Evolutionary conservation across 2,888 invertebrate species (phyloP).

Genomic region (Disparrhopalites patrizii): DNA sequence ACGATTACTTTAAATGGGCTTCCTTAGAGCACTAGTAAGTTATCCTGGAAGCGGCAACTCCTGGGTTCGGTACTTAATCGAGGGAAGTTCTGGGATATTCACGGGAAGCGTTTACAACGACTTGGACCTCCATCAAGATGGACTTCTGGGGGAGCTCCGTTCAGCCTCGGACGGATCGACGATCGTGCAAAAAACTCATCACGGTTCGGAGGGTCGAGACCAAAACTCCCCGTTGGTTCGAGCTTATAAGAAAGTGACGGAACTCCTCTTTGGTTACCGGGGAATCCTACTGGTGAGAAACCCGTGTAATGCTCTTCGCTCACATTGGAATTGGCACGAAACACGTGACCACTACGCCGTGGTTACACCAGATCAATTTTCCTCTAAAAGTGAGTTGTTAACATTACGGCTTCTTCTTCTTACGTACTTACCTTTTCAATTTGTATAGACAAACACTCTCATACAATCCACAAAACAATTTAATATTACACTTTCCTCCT

Average conservation of each 20-base stretch:
- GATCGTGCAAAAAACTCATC: constrained; percentile 51
- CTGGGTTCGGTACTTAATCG: constrained; percentile 51
- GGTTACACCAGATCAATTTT: no score
- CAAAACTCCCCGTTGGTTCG: no score
- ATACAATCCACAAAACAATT: no score
- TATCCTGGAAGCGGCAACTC: constrained; percentile 51
- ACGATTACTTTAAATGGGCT: no score
- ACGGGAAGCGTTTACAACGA: constrained; percentile 51
- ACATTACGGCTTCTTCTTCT: not conserved
- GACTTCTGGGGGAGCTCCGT: constrained; percentile 50
- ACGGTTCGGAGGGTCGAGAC: constrained; percentile 29
- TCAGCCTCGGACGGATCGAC: constrained; percentile 50
- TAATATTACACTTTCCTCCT: no score
- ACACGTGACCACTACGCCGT: constrained; percentile 49
- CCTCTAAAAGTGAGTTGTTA: no score
- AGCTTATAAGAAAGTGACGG: constrained; percentile 40
- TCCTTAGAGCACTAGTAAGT: constrained; percentile 49
- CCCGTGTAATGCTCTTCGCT: constrained; percentile 51
- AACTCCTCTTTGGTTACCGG: constrained; percentile 46
- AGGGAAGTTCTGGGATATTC: constrained; percentile 50
- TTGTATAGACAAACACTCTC: no score
- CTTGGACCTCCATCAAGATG: constrained; percentile 44
- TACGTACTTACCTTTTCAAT: no score
- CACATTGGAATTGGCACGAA: constrained; percentile 50
- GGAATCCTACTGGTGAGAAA: constrained; percentile 50